Percentiles rank a stretch among this genome's conserved stretches.
phyloP scores from a whole-genome alignment of 2,113 vertebrate species.

The Dolichallabes microphthalmus region DNA sequence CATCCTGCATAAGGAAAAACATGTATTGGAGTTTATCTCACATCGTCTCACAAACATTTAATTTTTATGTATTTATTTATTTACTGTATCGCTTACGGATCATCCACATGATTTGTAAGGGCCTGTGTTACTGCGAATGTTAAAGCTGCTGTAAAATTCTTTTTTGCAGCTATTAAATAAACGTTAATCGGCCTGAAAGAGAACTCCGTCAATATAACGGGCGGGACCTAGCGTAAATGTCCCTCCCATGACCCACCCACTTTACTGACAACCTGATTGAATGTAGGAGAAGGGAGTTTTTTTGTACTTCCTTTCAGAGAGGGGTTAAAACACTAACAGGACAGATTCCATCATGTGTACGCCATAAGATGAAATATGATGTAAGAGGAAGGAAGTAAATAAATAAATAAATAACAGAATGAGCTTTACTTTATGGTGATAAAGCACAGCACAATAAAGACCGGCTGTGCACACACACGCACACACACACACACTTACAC shows the following conservation, averaged over 20 bases:
- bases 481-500: not conserved
- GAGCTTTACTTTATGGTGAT: constrained; percentile 39
- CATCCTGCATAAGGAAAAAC: constrained; percentile 51
- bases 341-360: constrained; percentile 47
- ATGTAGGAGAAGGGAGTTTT: constrained; percentile 45
- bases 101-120: not conserved
- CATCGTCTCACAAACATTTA: not conserved
- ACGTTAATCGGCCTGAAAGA: not conserved
- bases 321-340: constrained; percentile 43
- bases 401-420: constrained; percentile 22
- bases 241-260: not conserved
- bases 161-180: not conserved
- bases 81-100: not conserved
- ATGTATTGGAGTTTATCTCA: constrained; percentile 50
- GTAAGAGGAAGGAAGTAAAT: constrained; percentile 19
- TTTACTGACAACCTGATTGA: constrained; percentile 51
- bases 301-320: constrained; percentile 33
- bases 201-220: not conserved
- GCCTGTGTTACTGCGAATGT: not conserved
- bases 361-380: constrained; percentile 53
- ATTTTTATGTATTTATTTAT: not conserved
- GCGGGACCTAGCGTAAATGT: not conserved
- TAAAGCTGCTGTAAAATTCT: not conserved
- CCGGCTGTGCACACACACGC: not conserved
- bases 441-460: constrained; percentile 33